Evolutionary conservation across 2,888 invertebrate genomes (phyloP), one percentile per base, ranked within the genome.

Genomic region (Meliscaeva auricollis): DNA sequence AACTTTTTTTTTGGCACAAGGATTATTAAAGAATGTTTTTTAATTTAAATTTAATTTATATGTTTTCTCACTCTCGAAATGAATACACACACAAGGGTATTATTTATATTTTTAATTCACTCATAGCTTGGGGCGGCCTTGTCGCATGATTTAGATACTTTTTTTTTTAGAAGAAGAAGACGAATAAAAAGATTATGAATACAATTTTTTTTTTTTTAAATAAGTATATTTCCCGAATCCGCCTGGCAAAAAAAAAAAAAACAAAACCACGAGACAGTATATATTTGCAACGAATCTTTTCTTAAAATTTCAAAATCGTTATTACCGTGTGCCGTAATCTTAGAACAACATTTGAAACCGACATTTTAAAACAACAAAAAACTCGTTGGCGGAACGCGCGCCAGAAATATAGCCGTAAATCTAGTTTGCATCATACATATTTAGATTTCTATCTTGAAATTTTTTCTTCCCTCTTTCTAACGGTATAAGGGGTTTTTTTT

Each of bases 1-100:
- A 50, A 13, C 20, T 62, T 62, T 72, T 84, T 82, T 82, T 82
- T 84, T 84, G 84, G 84, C 84, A 84, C 84, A 84, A 84, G 84
- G 80, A 84, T 80, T 80, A 68, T 66, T 68, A 58, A 66, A 46
- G 48, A 64, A 58, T 78, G 64, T 83, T 52, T 73, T 73, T 52
- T 7, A 26, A 46, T 50, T 56, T 11, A 35, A 35, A 35, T 50
- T 69, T 44, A 64, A 72, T 72, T 83, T 70, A 66, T 70, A 66
- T 66, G 66, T 74, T 69, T 72, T 84, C 73, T 70, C 84, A 72
- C 72, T 75, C 66, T 48, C 32, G 66, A 50, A 50, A 41, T 32
- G 68, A 64, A 73, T 54, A 62, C 15, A 46, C 73, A 73, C 60
- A 73, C 44, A 68, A 17, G 17, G 52, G 50, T 64, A n/a, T 13